Conservation (phyloP, 2,888 invertebrate species). For the Macropis europaea region DNA sequence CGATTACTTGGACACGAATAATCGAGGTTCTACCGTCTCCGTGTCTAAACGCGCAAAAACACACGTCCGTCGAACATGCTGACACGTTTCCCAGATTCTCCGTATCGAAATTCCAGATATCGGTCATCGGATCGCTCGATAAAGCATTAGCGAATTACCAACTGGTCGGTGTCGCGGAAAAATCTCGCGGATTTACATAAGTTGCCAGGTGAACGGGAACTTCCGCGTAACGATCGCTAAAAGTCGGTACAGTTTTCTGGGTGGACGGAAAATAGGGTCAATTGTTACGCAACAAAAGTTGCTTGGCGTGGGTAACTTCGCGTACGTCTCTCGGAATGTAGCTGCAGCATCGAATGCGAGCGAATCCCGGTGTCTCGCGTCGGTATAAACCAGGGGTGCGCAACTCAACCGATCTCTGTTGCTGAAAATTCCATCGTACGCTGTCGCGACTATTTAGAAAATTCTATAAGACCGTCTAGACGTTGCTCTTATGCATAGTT, state of each 20-base stretch:
- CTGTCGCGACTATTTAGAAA: too few relatives aligned
- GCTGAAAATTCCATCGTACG: slow-evolving; percentile 23
- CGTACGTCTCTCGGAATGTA: slow-evolving; percentile 54
- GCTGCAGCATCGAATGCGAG: slow-evolving; percentile 48
- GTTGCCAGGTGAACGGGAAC: slow-evolving; percentile 18
- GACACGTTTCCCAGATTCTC: too few relatives aligned
- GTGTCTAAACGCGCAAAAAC: too few relatives aligned
- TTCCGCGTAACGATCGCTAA: slow-evolving; percentile 41
- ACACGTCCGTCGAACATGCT: too few relatives aligned
- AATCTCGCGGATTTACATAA: slow-evolving; percentile 23
- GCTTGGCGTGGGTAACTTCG: slow-evolving; percentile 59
- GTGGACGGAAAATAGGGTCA: slow-evolving; percentile 59
- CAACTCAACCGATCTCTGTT: slow-evolving; percentile 12
- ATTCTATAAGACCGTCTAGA: too few relatives aligned
- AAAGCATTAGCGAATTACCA: background rate
- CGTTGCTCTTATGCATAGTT: too few relatives aligned
- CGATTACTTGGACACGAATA: too few relatives aligned
- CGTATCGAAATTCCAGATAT: background rate
- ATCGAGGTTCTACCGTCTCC: too few relatives aligned
- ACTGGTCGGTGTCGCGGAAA: background rate
- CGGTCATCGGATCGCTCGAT: background rate
- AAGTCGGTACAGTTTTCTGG: slow-evolving; percentile 51
- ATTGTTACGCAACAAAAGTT: slow-evolving; percentile 65
- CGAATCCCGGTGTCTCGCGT: slow-evolving; percentile 46
- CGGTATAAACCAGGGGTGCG: slow-evolving; percentile 45